Evolutionary conservation across 37 sponge, comb jelly and placozoan genomes (phyloP), one percentile per base, ranked within the genome.

Genomic region (Ianthella basta): DNA sequence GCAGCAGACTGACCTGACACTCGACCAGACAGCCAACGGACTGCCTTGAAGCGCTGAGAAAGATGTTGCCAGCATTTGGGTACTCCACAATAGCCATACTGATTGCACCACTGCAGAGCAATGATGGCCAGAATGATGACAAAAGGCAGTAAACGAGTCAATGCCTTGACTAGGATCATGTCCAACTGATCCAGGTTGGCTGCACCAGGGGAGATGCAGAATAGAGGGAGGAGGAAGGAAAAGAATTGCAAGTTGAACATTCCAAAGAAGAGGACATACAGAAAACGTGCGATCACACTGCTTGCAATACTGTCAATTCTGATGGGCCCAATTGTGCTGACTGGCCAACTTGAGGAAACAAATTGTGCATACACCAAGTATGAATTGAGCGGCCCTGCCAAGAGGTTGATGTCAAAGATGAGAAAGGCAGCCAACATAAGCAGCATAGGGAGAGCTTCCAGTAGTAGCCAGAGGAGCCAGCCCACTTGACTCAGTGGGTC

Each of bases 401-500:
- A 36, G 25, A 75, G 37, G 25, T 75, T 36, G 37, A 75, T 75
- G 54, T 75, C 39, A 36, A 40, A 40, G 44, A 36, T 13, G n/a
- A 75, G 78, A 3, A 75, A 50, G 18, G 40, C 78, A 41, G 40
- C 32, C 41, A 75, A 10, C 54, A 40, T 53, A 20, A 75, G 24
- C 15, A 30, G 24, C 54, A 75, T 15, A 1, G 78, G 78, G n/a
- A 75, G 38, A 24, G 40, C n/a, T 44, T 75, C 78, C 53, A 75
- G 21, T 13, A 75, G 18, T 4, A 75, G 37, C 78, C 78, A 75
- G 40, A 75, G 44, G 18, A 75, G 54, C 78, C 78, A 75, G 25
- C 78, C 78, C 35, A 44, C 32, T 24, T 75, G 78, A 75, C 78
- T 75, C 78, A 75, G 54, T 41, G 44, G 44, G 25, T 75, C 78